Percentiles rank a stretch among this genome's conserved stretches.
phyloP scores from a whole-genome alignment of 2,888 invertebrate genomes.

The Caenorhabditis virilis region DNA sequence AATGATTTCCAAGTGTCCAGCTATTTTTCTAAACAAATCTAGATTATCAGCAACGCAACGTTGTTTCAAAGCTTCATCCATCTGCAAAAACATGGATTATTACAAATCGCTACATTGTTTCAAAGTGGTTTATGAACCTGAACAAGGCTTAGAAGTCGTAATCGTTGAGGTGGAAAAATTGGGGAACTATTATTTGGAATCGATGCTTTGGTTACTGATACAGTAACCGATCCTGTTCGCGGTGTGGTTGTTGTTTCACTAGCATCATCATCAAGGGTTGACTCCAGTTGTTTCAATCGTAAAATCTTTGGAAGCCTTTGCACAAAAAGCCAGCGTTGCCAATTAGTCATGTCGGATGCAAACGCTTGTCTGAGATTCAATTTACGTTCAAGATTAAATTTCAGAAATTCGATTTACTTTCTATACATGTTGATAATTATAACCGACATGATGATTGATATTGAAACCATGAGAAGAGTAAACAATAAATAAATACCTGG shows the following conservation, averaged over 20 bases:
- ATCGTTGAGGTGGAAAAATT: slow-evolving; percentile 36
- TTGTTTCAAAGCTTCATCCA: slow-evolving; percentile 46
- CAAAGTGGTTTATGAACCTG: slow-evolving; percentile 13
- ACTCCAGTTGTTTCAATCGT: slow-evolving; percentile 31
- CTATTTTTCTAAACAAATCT: slow-evolving; percentile 45
- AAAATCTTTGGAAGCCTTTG: slow-evolving; percentile 45
- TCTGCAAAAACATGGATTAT: slow-evolving; percentile 21
- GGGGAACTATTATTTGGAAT: slow-evolving; percentile 33
- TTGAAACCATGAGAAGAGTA: slow-evolving; percentile 94
- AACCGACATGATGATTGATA: slow-evolving; percentile 89
- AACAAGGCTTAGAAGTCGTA: slow-evolving; percentile 38
- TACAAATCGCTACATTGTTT: neutral
- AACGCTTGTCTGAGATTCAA: slow-evolving; percentile 48
- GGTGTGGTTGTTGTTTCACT: slow-evolving; percentile 33
- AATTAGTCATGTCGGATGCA: slow-evolving; percentile 48
- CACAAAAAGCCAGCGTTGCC: slow-evolving; percentile 55
- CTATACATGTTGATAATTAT: slow-evolving; percentile 94
- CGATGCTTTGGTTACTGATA: slow-evolving; percentile 11
- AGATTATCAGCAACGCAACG: slow-evolving; percentile 43
- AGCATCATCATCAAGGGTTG: slow-evolving; percentile 19
- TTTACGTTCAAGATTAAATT: neutral
- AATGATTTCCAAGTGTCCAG: slow-evolving; percentile 51
- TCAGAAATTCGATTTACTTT: slow-evolving; percentile 76
- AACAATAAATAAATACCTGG: slow-evolving; percentile 86
- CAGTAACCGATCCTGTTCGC: slow-evolving; percentile 30